A percentile compares a stretch with the other conserved stretches of the same genome.
These are phyloP conservation scores for Prunella fulvescens DNA, from an alignment of 2,113 vertebrate genomes.

Conservation along the genomic window DNA sequence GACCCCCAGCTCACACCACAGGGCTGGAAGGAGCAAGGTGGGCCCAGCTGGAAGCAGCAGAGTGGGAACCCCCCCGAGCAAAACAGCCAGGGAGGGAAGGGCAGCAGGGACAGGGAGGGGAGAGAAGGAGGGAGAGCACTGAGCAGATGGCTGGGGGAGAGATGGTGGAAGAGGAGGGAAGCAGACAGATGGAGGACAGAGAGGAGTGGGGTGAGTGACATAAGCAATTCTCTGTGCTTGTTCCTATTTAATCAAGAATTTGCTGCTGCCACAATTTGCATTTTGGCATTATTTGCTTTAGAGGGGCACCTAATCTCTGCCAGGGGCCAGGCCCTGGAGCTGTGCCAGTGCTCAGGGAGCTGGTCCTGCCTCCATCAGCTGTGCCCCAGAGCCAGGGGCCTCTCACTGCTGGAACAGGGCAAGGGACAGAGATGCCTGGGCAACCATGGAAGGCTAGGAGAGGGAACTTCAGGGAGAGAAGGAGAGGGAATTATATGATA, in stretches of 20 bases:
- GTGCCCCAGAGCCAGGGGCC: background rate
- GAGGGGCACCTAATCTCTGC: background rate
- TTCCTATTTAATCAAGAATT: constrained; percentile 58
- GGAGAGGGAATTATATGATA: no score
- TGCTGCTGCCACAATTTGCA: background rate
- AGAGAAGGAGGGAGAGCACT: background rate
- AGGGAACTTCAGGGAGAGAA: no score
- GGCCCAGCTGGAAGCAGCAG: background rate
- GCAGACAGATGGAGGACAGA: constrained; percentile 49
- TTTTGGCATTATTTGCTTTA: constrained; percentile 20
- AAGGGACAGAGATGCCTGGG: rapidly evolving
- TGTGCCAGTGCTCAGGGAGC: background rate
- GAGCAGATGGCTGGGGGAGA: constrained; percentile 42
- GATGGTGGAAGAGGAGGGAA: constrained; percentile 9
- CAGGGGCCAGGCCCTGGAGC: background rate
- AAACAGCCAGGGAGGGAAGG: background rate
- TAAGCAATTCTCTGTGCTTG: constrained; percentile 15
- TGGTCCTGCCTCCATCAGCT: background rate
- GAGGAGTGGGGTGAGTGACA: constrained; percentile 44
- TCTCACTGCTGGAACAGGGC: background rate
- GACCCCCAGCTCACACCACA: rapidly evolving
- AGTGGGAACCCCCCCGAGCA: background rate
- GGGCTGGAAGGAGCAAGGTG: rapidly evolving
- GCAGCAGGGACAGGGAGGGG: background rate
- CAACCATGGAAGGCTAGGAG: no score